Evolutionary conservation across 2,888 invertebrate genomes (phyloP).

Genomic region (Hirudinaria manillensis): DNA sequence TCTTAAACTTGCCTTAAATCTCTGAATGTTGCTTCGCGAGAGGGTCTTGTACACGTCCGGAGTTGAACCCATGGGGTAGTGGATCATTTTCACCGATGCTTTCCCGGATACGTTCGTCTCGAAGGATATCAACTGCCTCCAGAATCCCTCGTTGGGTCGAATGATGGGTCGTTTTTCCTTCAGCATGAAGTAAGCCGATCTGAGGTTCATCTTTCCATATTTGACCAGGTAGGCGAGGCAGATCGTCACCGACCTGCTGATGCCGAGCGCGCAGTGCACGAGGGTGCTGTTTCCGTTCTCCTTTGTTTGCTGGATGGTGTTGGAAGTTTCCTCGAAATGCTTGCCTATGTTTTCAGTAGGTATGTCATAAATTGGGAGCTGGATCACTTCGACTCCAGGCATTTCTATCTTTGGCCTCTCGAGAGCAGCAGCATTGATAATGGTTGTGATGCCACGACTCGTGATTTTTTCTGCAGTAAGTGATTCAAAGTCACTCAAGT

Average conservation of each 20-base stretch:
- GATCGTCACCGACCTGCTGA: slow-evolving; percentile 34
- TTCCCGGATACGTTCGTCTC: slow-evolving; percentile 25
- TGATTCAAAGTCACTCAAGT: slow-evolving; percentile 31
- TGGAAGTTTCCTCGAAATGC: slow-evolving; percentile 28
- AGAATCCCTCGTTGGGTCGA: slow-evolving; percentile 34
- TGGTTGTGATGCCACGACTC: slow-evolving; percentile 2
- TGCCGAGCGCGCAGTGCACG: slow-evolving; percentile 33
- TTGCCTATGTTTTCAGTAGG: slow-evolving; percentile 24
- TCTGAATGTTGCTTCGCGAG: neutral
- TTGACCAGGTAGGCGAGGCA: slow-evolving; percentile 35
- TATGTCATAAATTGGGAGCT: slow-evolving; percentile 27
- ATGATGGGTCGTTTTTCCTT: slow-evolving; percentile 26
- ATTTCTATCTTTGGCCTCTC: slow-evolving; percentile 24
- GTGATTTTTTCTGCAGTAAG: slow-evolving; percentile 29
- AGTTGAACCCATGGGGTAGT: slow-evolving; percentile 26
- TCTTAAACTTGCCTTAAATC: neutral
- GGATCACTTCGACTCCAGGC: slow-evolving; percentile 18
- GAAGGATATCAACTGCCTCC: slow-evolving; percentile 33
- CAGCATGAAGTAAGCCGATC: slow-evolving; percentile 28
- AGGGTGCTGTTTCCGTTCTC: slow-evolving; percentile 23
- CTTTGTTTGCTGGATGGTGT: slow-evolving; percentile 27
- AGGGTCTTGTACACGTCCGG: slow-evolving; percentile 32
- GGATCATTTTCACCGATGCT: slow-evolving; percentile 30
- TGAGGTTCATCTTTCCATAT: slow-evolving; percentile 25
- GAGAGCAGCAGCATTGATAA: slow-evolving; percentile 25